Evolutionary conservation across 2,113 vertebrate species (phyloP).

Genomic region (Brachyhypopomus gauderio): DNA sequence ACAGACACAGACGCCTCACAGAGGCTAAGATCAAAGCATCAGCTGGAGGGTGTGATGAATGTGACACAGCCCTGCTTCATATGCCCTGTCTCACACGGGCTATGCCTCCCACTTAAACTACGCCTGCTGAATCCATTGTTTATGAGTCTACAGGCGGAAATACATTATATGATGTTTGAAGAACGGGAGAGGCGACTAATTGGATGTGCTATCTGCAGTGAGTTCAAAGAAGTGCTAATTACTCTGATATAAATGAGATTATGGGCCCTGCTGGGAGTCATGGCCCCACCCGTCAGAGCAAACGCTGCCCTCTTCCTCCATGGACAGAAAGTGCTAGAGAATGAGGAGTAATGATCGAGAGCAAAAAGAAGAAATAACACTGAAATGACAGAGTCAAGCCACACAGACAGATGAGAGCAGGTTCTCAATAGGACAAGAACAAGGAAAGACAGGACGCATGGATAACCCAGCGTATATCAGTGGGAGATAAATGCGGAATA

Average conservation of each 20-base stretch:
- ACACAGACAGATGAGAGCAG: no score
- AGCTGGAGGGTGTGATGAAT: constrained; percentile 7
- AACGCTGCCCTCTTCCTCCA: no score
- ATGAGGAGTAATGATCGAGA: no score
- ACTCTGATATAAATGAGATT: constrained; percentile 52
- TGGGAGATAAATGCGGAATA: no score
- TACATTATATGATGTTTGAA: constrained; percentile 45
- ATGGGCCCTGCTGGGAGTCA: constrained; percentile 49
- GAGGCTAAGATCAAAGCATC: background rate
- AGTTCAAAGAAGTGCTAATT: constrained; percentile 59
- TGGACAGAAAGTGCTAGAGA: no score
- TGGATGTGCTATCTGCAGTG: constrained; percentile 49
- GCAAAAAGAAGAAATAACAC: no score
- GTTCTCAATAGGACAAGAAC: no score
- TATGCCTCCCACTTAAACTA: constrained; percentile 22
- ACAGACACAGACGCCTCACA: background rate
- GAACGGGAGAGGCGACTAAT: constrained; percentile 48
- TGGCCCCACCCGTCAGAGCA: constrained; percentile 6
- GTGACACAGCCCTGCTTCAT: constrained; percentile 13
- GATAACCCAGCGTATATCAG: no score
- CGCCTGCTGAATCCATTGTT: constrained; percentile 31
- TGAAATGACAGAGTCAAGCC: no score
- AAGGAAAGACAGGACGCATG: no score
- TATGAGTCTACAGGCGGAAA: constrained; percentile 30
- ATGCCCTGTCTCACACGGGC: background rate